phyloP scores from a whole-genome alignment of 2,888 invertebrate genomes.

The Plutella xylostella region DNA sequence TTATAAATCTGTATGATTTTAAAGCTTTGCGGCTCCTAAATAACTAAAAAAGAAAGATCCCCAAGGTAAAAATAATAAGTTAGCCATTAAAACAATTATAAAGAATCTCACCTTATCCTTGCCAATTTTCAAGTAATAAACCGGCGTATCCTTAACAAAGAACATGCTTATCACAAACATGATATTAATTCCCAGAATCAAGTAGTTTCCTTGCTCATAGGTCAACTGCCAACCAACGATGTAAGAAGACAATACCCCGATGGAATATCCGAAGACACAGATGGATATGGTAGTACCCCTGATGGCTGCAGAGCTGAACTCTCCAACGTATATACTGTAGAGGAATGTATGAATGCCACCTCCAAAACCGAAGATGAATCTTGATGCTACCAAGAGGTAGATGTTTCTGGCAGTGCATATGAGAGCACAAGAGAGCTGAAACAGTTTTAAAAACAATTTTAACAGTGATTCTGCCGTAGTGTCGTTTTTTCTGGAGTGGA shows the following conservation, averaged over 20 bases:
- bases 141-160: not conserved
- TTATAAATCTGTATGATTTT: too few species aligned
- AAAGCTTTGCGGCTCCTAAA: too few species aligned
- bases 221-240: slow-evolving; percentile 2
- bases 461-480: too few species aligned
- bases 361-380: not conserved
- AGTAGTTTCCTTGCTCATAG: not conserved
- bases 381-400: not conserved
- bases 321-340: not conserved
- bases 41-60: too few species aligned
- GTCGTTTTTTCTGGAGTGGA: too few species aligned
- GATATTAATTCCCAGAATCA: not conserved
- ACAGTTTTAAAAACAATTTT: too few species aligned
- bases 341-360: not conserved
- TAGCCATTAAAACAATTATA: too few species aligned
- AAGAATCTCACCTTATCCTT: slow-evolving; percentile 2
- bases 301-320: not conserved
- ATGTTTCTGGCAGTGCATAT: not conserved
- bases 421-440: not conserved
- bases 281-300: not conserved
- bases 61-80: too few species aligned
- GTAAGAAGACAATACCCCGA: not conserved
- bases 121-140: not conserved
- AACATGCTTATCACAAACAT: not conserved
- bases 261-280: not conserved